These are phyloP conservation scores for Phyllostomus discolor DNA, from an alignment of 2,113 vertebrate species.

Conservation along the genomic window DNA sequence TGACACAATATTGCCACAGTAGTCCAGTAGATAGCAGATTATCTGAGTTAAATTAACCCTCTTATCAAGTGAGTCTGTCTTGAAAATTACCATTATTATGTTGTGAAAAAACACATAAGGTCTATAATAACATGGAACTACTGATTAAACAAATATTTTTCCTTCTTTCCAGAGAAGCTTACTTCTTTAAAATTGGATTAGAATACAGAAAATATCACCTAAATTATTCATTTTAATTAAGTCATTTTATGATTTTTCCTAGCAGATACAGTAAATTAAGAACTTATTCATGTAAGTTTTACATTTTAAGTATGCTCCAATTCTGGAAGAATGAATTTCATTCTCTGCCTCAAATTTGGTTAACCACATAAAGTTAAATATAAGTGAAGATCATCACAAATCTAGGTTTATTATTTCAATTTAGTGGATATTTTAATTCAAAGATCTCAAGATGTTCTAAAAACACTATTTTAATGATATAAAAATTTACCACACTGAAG, in stretches of 20 bases:
- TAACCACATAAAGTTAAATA: background rate
- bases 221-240: slow-evolving; percentile 63
- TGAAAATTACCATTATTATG: slow-evolving; percentile 65
- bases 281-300: slow-evolving; percentile 11
- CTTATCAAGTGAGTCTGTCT: slow-evolving; percentile 46
- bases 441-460: background rate
- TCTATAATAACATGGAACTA: slow-evolving; percentile 54
- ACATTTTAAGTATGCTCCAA: background rate
- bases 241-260: background rate
- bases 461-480: background rate
- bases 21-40: background rate
- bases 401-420: slow-evolving; percentile 23
- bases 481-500: background rate
- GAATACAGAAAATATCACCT: background rate
- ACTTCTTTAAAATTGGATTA: slow-evolving; percentile 59
- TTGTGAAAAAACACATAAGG: slow-evolving; percentile 30
- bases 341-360: background rate
- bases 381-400: background rate
- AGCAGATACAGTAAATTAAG: slow-evolving; percentile 8
- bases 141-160: slow-evolving; percentile 57
- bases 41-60: slow-evolving; percentile 23
- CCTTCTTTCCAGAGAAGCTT: slow-evolving; percentile 31
- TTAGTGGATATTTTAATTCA: background rate
- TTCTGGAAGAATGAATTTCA: background rate
- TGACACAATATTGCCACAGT: background rate